Base-by-base conservation (phyloP, 2,797 vertebrate genomes). In the Enteromius trimaculatus region DNA sequence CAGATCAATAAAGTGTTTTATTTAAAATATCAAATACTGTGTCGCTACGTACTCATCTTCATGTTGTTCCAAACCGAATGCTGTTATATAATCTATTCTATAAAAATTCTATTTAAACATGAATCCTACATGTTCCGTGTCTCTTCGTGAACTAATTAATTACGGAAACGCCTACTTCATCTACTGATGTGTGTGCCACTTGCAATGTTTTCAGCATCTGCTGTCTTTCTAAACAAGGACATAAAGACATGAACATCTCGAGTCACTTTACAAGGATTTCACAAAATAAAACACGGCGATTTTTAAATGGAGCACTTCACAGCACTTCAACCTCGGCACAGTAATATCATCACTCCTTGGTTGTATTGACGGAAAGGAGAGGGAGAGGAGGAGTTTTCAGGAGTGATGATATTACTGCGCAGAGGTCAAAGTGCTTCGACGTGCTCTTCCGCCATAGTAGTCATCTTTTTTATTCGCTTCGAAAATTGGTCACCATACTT, bases 1-100 rank as follows among this genome's bases (percentile, higher is more conserved):
- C 69, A 29, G 7, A 44, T 10, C 69, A 51, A 19, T 72, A 72
- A 64, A 77, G 17, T 17, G 29, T 47, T 23, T 77, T 77, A 64
- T 64, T 21, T 2, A 14, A 60, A 16, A 16, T 23, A 76, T 16
- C 34, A 77, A 17, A 3, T 31, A 31, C 16, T 31, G 60, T 31
- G 69, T 71, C 3, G 2, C 68, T 9, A 23, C 23, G n/a, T 42
- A 68, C 65, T 29, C 5, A 23, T 34, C 7, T 3, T 34, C 65
- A 10, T 39, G 34, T 68, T 68, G 4, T 39, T 68, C 10, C 34
- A 39, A 68, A 11, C 65, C 34, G 6, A 39, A 42, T n/a, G 34
- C 19, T n/a, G 37, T 2, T 68, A n/a, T 39, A n/a, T 39, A n/a
- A n/a, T n/a, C n/a, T n/a, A n/a, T n/a, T n/a, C 7, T 3, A 1